Evolutionary conservation across 2,113 vertebrate genomes (phyloP), one percentile per base, ranked within the genome.

Genomic region (Sphaerodactylus townsendi): DNA sequence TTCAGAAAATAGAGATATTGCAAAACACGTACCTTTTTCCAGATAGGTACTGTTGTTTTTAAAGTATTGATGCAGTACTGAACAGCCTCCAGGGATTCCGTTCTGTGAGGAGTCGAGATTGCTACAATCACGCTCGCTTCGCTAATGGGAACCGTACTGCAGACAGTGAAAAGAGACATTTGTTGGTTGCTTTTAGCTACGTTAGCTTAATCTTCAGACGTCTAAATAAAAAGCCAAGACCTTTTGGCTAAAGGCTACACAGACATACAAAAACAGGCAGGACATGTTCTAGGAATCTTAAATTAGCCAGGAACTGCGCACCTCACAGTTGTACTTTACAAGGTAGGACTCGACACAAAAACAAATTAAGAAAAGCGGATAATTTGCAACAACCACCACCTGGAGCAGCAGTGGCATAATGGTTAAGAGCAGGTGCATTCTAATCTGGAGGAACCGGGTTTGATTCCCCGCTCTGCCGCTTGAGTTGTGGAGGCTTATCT

Each of bases 111-210:
- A 8, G 98, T 98, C 0, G 98, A 99, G 81, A 98, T 95, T 2
- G 97, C 98, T 79, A 99, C 97, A 88, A 97, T 95, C 25, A 99
- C 94, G 48, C 98, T 99, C 68, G 98, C 97, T 93, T 99, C 98
- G 7, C 96, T 97, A 90, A 99, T 88, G 73, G 97, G 95, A 92
- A 99, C 98, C 83, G 96, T 91, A 69, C 97, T 98, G 89, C 37
- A 64, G 72, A 81, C 72, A 46, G 56, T 23, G 41, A 70, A 85
- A 77, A 86, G 1, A 41, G 83, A 48, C 83, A 88, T 77, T 77
- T 87, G 44, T 41, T 87, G 84, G n/a, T 72, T 87, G 87, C 82
- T 76, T 77, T 81, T 85, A 90, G 79, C 72, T 80, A 82, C 77
- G 87, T 84, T 46, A 90, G 68, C 19, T 88, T 82, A 79, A 87